Percentiles rank a stretch among this genome's conserved stretches.
These are phyloP conservation scores for Enteromius fasciolatus DNA, from an alignment of 2,797 vertebrate species.

Conservation along the genomic window DNA sequence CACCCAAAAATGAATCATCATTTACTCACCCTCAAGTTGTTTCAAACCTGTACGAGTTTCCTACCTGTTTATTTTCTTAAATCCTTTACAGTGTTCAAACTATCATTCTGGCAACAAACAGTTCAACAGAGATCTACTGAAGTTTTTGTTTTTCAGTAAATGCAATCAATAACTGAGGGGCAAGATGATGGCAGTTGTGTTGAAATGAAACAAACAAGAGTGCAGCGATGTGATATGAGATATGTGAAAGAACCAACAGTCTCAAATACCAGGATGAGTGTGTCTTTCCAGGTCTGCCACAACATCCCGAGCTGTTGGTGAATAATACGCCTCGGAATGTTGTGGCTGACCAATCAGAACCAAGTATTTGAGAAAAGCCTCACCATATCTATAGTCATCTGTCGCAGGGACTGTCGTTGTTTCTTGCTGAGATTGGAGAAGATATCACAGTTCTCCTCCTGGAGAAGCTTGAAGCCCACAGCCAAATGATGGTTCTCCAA, in stretches of 20 bases:
- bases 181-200: not conserved
- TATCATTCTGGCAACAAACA: not conserved
- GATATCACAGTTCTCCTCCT: slow-evolving; percentile 91
- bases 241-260: not conserved
- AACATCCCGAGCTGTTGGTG: not conserved
- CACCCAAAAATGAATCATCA: not conserved
- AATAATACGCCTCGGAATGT: not conserved
- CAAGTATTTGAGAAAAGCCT: slow-evolving; percentile 2
- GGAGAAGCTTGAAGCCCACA: slow-evolving; percentile 92
- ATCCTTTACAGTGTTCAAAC: not conserved
- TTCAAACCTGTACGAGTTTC: not conserved
- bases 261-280: not conserved
- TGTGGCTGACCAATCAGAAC: not conserved
- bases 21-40: not conserved
- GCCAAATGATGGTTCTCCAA: slow-evolving; percentile 94
- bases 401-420: slow-evolving; percentile 86
- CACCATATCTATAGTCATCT: slow-evolving; percentile 93
- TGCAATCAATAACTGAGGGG: not conserved
- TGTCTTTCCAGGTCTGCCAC: not conserved
- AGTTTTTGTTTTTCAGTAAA: not conserved
- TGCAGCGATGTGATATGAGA: not conserved
- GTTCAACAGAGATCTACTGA: not conserved
- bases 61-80: not conserved
- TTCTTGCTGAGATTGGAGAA: slow-evolving; percentile 91
- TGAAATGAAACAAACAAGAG: not conserved